A percentile compares a stretch with the other conserved stretches of the same genome.
These are phyloP conservation scores for Arnoldichthys spilopterus DNA, from an alignment of 2,797 vertebrate species.

Conservation along the genomic window DNA sequence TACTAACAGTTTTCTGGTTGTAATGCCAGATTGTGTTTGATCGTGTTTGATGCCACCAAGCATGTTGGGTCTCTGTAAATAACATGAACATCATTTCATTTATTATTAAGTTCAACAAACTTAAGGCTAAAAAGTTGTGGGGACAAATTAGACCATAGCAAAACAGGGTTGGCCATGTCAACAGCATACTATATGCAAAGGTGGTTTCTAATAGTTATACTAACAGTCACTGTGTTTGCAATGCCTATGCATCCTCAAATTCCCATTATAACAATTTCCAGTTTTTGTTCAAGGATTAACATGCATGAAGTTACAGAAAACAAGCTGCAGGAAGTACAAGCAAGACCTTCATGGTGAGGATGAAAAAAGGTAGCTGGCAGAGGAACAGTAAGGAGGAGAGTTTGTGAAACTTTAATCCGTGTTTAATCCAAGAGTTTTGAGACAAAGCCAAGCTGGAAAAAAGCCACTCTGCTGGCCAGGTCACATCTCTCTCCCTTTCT, in stretches of 20 bases:
- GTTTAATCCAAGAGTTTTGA: neutral
- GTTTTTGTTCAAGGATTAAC: neutral
- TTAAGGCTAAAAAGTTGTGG: too few species aligned
- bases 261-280: neutral
- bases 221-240: too few species aligned
- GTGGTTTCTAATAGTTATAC: too few species aligned
- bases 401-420: conserved; percentile 3
- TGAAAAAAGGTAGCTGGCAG: conserved; percentile 22
- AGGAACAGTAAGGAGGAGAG: conserved; percentile 7
- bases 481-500: neutral
- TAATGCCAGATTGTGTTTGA: too few species aligned
- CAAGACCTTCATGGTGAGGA: neutral
- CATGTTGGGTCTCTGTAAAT: too few species aligned
- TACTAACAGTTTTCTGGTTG: too few species aligned
- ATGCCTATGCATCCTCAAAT: neutral
- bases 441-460: conserved; percentile 7
- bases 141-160: too few species aligned
- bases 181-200: too few species aligned
- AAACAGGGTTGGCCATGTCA: too few species aligned
- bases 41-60: too few species aligned
- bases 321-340: neutral
- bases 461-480: neutral
- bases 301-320: conserved; percentile 2
- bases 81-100: too few species aligned
- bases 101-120: too few species aligned